A percentile compares a stretch with the other conserved stretches of the same genome.
phyloP scores from a whole-genome alignment of 2,113 vertebrate genomes.

The Cynopterus brachyotis region DNA sequence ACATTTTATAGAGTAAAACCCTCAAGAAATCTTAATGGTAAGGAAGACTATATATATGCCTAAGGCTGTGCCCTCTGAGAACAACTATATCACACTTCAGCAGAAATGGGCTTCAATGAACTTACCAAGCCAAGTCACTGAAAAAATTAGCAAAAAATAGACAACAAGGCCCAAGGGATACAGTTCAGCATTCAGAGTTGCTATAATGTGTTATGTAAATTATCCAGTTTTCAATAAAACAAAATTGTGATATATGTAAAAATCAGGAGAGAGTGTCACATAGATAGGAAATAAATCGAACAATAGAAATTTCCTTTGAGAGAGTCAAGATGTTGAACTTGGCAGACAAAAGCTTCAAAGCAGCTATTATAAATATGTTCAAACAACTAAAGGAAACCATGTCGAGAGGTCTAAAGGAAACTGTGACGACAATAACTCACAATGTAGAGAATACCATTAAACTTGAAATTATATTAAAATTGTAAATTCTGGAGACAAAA shows the following conservation, averaged over 20 bases:
- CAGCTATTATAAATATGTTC: background rate
- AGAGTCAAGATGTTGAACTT: background rate
- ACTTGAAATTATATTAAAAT: background rate
- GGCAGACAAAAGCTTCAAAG: background rate
- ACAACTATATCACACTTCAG: background rate
- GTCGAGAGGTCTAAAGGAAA: background rate
- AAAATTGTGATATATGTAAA: background rate
- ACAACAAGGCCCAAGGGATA: background rate
- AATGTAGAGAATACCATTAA: background rate
- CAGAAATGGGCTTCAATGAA: background rate
- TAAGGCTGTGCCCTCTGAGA: background rate
- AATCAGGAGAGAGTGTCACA: background rate
- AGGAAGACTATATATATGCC: background rate
- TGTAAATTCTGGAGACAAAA: background rate
- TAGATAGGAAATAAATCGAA: background rate
- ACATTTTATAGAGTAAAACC: background rate
- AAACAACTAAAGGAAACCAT: background rate
- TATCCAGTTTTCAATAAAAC: background rate
- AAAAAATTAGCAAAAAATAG: background rate
- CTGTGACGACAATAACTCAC: background rate
- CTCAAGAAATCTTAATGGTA: background rate
- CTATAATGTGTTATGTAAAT: background rate
- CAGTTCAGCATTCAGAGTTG: background rate
- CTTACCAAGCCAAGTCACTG: background rate
- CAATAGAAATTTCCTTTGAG: background rate